phyloP scores from a whole-genome alignment of 1,140 invertebrate species.

The Coenobita brevimanus region DNA sequence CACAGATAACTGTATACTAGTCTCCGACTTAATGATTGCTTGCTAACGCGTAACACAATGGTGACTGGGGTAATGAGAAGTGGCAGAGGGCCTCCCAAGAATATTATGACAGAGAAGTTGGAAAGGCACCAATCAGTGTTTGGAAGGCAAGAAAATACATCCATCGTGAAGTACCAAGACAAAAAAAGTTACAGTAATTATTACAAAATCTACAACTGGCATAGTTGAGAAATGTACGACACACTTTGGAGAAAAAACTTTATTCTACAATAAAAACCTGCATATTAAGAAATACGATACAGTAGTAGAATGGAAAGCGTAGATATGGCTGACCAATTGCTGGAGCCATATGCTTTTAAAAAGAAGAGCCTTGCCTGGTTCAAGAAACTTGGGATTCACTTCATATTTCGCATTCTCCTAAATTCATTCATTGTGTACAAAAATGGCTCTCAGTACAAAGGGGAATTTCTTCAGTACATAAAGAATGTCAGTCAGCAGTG shows the following conservation, averaged over 20 bases:
- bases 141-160: constrained; percentile 7
- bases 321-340: no score
- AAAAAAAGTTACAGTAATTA: constrained; percentile 18
- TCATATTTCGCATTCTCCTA: constrained; percentile 4
- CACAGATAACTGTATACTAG: constrained; percentile 8
- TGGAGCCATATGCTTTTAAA: no score
- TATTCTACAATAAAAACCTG: constrained; percentile 7
- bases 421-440: no score
- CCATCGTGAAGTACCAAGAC: constrained; percentile 5
- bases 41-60: not conserved
- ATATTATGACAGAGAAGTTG: not conserved
- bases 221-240: constrained; percentile 9
- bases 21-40: not conserved
- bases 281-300: constrained; percentile 8
- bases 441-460: no score
- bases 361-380: no score
- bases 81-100: constrained; percentile 28
- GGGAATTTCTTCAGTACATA: not conserved
- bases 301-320: constrained; percentile 32
- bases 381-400: no score
- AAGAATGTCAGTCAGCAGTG: not conserved
- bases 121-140: not conserved
- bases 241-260: constrained; percentile 5
- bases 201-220: not conserved
- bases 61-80: not conserved